These are phyloP conservation scores for Maconellicoccus hirsutus DNA, from an alignment of 1,140 invertebrate genomes.

Conservation along the genomic window DNA sequence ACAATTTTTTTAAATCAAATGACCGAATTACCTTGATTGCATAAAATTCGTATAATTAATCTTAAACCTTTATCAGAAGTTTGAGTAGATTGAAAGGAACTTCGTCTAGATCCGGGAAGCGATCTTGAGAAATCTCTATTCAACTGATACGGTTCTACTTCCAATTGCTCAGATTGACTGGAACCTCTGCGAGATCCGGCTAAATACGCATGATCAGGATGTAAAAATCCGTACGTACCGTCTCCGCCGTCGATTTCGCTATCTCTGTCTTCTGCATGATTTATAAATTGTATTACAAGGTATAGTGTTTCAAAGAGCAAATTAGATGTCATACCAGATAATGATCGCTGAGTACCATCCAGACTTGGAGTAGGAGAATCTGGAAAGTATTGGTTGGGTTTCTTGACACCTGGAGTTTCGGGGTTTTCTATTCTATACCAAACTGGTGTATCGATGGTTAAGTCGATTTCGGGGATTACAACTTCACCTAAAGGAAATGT, in stretches of 20 bases:
- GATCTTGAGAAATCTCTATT: conserved; percentile 73
- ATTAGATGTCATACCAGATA: not conserved
- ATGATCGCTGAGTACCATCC: not conserved
- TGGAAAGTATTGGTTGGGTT: conserved; percentile 16
- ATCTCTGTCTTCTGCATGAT: conserved; percentile 47
- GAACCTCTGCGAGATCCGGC: conserved; percentile 56
- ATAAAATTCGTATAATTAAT: not conserved
- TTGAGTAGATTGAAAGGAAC: conserved; percentile 52
- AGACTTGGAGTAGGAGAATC: conserved; percentile 4
- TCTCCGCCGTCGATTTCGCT: conserved; percentile 35
- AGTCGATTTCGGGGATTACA: not conserved
- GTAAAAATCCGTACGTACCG: conserved; percentile 46
- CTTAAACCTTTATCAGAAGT: conserved; percentile 29
- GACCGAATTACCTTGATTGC: not conserved
- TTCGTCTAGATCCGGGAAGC: conserved; percentile 65
- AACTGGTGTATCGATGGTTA: conserved; percentile 1
- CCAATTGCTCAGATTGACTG: conserved; percentile 69
- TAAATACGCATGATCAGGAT: conserved; percentile 68
- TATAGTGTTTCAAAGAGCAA: too few species aligned
- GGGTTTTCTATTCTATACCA: conserved; percentile 12
- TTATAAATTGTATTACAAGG: not conserved
- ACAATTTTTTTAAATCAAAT: not conserved
- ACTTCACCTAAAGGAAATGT: not conserved
- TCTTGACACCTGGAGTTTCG: not conserved
- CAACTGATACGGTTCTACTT: conserved; percentile 72